Conservation (phyloP, 2,113 vertebrate genomes). For the Holacanthus passer region DNA sequence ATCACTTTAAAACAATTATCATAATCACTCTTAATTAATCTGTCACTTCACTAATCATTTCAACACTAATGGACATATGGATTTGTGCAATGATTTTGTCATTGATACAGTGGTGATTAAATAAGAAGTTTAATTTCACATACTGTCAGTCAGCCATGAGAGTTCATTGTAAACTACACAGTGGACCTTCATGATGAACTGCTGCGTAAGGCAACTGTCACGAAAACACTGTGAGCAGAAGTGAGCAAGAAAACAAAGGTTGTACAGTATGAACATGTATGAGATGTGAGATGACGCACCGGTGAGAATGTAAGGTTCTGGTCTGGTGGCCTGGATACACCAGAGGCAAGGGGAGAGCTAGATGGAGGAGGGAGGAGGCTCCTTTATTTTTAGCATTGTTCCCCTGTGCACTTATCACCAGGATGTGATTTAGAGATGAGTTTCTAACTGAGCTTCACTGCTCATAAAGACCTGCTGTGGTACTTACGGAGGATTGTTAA, state of each 20-base stretch:
- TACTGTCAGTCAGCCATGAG: background rate
- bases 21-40: background rate
- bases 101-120: background rate
- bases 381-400: slow-evolving; percentile 71
- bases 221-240: background rate
- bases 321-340: slow-evolving; percentile 60
- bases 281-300: slow-evolving; percentile 15
- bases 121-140: background rate
- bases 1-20: no score
- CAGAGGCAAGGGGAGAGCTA: slow-evolving; percentile 22
- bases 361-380: slow-evolving; percentile 46
- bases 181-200: background rate
- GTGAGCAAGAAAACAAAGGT: slow-evolving; percentile 7
- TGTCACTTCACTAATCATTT: background rate
- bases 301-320: slow-evolving; percentile 8
- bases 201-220: background rate
- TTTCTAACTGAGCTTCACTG: slow-evolving; percentile 45
- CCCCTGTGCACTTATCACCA: slow-evolving; percentile 51
- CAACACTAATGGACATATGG: background rate
- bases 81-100: background rate
- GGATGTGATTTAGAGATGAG: slow-evolving; percentile 65
- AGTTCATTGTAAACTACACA: background rate
- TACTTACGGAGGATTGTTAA: background rate
- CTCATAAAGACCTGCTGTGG: slow-evolving; percentile 33
- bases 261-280: background rate